Evolutionary conservation across 2,888 invertebrate genomes (phyloP), one percentile per base, ranked within the genome.

Genomic region (Caenorhabditis drosophilae): DNA sequence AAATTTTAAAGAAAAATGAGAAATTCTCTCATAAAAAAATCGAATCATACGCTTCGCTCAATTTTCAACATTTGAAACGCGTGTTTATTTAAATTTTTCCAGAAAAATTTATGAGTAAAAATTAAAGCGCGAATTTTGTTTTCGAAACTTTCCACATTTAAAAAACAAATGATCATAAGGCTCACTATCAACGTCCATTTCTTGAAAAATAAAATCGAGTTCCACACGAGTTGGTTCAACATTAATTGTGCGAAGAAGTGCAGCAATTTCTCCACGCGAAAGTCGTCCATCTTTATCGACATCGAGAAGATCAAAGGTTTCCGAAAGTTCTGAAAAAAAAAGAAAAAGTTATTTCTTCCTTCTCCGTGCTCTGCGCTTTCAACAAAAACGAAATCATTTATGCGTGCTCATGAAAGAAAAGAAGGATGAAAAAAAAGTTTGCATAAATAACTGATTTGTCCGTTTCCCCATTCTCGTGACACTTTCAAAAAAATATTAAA

Each of bases 301-400:
- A 47, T 81, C 81, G 27, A 81, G 70, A 47, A 82, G 63, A 64
- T 81, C 81, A 67, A 81, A 81, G 18, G 79, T 77, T 63, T 82
- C 77, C 20, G 81, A 73, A 27, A 81, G 70, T 54, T 82, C 81
- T 81, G 70, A 55, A 77, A 70, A 25, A 47, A 44, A 47, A 46
- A 22, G 1, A 15, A 27, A 36, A 7, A 11, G 48, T 38, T 54
- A 27, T 35, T 4, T 9, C 12, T 35, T 23, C 26, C 31, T 45
- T 16, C 35, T n/a, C 35, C 35, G 55, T 41, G 16, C 25, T 1
- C 27, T 15, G n/a, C 27, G 25, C 44, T 25, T 31, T 25, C 20
- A 47, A 6, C n/a, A 26, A 34, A 34, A 23, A 53, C 2, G 34
- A n/a, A 16, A 22, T 57, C 34, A 41, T 47, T 41, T 45, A 23